A percentile compares a stretch with the other conserved stretches of the same genome.
These are phyloP conservation scores for Bovichtus variegatus DNA, from an alignment of 2,797 vertebrate species.

Conservation along the genomic window DNA sequence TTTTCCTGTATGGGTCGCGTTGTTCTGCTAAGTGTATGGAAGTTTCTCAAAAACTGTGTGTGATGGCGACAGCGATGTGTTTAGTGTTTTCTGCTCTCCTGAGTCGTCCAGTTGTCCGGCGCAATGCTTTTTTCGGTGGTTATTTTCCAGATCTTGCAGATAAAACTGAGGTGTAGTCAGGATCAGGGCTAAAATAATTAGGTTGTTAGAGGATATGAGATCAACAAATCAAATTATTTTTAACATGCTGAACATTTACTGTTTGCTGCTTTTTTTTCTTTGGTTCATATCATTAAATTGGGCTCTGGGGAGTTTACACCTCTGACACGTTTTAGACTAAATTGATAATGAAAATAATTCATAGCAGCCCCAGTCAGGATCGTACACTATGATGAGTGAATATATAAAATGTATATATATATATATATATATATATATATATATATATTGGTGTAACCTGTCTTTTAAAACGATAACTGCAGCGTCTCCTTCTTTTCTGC, in stretches of 20 bases:
- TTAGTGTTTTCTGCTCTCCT: background rate
- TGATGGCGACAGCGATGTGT: background rate
- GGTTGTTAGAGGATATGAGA: background rate
- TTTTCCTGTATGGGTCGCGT: conserved; percentile 33
- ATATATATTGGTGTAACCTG: background rate
- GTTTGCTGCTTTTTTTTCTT: background rate
- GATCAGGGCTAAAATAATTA: background rate
- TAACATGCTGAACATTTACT: background rate
- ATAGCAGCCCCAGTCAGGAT: background rate
- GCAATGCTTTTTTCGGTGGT: background rate
- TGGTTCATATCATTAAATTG: background rate
- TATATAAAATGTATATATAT: background rate
- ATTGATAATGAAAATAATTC: background rate
- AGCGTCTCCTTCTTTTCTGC: background rate
- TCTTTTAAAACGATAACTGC: background rate
- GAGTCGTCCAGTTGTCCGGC: background rate
- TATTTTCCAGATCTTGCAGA: background rate
- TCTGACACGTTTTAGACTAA: background rate
- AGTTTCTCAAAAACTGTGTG: conserved; percentile 1
- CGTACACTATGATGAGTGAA: background rate
- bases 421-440: too few relatives aligned
- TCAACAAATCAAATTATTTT: background rate
- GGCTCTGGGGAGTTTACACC: background rate
- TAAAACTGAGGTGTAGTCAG: background rate
- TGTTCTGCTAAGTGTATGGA: conserved; percentile 27